A percentile compares a stretch with the other conserved stretches of the same genome.
phyloP scores from a whole-genome alignment of 2,113 vertebrate species.

The Spheniscus mendiculus region DNA sequence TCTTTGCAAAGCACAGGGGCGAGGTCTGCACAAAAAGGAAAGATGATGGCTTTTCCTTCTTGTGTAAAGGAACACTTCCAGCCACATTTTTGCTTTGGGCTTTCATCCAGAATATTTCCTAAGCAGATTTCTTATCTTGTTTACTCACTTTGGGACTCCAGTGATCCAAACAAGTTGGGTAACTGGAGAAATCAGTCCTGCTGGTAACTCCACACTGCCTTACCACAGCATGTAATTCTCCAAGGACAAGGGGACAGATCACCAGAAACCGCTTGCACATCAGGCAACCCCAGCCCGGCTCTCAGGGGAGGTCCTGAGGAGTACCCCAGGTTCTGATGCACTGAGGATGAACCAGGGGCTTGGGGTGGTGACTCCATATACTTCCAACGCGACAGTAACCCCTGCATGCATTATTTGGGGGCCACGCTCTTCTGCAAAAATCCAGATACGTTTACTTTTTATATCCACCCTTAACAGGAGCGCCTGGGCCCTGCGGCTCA shows the following conservation, averaged over 20 bases:
- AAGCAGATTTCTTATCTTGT: not conserved
- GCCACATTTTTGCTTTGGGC: not conserved
- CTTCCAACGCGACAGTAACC: fast-evolving
- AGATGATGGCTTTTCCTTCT: not conserved
- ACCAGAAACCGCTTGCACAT: not conserved
- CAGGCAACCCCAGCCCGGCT: not conserved
- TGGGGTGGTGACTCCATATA: not conserved
- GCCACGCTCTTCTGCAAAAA: not conserved
- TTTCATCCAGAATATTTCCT: not conserved
- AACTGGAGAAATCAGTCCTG: not conserved
- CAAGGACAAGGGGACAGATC: not conserved
- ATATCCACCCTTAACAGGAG: fast-evolving
- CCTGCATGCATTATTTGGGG: fast-evolving
- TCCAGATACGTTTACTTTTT: not conserved
- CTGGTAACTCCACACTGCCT: not conserved
- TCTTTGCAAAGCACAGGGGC: not conserved
- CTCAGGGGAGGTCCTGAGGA: not conserved
- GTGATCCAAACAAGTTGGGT: not conserved
- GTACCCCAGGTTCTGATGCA: not conserved
- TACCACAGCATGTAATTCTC: not conserved
- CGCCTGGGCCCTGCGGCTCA: fast-evolving
- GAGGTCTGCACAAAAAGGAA: not conserved
- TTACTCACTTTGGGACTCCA: not conserved
- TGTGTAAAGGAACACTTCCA: not conserved
- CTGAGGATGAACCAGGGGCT: not conserved